Base-by-base conservation (phyloP, 2,797 vertebrate genomes). In the Pelochelys cantorii region DNA sequence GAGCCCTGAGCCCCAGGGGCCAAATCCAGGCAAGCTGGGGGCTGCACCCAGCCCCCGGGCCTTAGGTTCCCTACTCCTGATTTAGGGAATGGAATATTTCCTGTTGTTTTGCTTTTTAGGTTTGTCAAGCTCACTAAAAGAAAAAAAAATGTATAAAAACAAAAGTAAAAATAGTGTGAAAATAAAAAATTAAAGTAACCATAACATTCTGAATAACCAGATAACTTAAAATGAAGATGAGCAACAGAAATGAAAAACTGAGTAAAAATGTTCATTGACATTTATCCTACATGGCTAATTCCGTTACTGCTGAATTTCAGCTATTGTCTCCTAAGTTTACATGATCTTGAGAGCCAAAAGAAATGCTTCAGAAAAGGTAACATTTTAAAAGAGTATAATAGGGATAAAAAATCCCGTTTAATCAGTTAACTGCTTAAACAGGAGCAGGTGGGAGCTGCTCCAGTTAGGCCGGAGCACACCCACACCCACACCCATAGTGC, bases 181-280 rank as follows among this genome's bases (percentile, higher is more conserved):
- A 71, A 37, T 71, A 18, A 22, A 71, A 71, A 71, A 37, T 71
- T 37, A 71, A 71, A 68, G 17, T 68, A 68, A 71, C n/a, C 10
- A 13, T 5, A 71, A 77, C 25, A 77, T 29, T 74, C 25, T 79
- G 20, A 89, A 25, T 53, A 89, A 88, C 75, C 20, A 81, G 4
- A 75, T 10, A 75, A 53, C 1, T 2, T 13, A 87, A 75, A 87
- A 60, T 79, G 71, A 91, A 90, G 57, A 81, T 2, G 86, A 93
- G 52, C 23, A 90, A 90, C 1, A 4, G 11, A 1, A 29, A 0
- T 1, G 1, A 5, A 5, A 0, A 5, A 34, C 1, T 13, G 11
- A 84, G 53, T 86, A 88, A 56, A 25, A 1, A 71, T 48, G n/a
- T 22, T 90, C 20, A 31, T 81, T 18, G 27, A 7, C 2, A 13